Conservation (phyloP, 2,113 vertebrate genomes). For the Antigone vipio region DNA sequence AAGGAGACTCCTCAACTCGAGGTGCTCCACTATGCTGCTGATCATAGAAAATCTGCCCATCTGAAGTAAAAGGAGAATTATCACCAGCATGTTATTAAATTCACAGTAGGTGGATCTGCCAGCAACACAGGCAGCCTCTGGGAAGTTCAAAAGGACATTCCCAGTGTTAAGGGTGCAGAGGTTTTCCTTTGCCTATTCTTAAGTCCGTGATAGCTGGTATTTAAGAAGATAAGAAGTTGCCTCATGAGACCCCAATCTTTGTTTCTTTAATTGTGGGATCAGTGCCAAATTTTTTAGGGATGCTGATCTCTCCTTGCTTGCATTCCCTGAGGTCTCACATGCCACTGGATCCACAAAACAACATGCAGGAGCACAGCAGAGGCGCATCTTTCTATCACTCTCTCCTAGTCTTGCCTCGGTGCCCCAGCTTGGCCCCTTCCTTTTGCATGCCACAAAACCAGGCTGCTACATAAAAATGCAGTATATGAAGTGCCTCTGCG, state of each 20-base stretch:
- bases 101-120: not conserved
- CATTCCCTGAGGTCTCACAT: not conserved
- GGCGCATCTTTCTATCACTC: not conserved
- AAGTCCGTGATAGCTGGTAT: not conserved
- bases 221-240: not conserved
- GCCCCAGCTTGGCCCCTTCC: not conserved
- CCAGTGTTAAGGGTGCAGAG: not conserved
- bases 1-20: not conserved
- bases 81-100: not conserved
- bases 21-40: not conserved
- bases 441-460: not conserved
- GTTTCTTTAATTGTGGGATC: not conserved
- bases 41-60: not conserved
- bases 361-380: not conserved
- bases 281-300: not conserved
- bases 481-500: fast-evolving
- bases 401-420: fast-evolving
- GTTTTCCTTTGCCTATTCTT: not conserved
- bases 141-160: not conserved
- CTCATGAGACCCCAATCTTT: not conserved
- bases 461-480: not conserved
- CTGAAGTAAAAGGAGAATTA: not conserved
- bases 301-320: not conserved
- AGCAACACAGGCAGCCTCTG: not conserved
- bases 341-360: not conserved